Percentiles rank a stretch among this genome's conserved stretches.
Evolutionary conservation across 2,113 vertebrate species (phyloP).

Genomic region (Crotalus tigris): DNA sequence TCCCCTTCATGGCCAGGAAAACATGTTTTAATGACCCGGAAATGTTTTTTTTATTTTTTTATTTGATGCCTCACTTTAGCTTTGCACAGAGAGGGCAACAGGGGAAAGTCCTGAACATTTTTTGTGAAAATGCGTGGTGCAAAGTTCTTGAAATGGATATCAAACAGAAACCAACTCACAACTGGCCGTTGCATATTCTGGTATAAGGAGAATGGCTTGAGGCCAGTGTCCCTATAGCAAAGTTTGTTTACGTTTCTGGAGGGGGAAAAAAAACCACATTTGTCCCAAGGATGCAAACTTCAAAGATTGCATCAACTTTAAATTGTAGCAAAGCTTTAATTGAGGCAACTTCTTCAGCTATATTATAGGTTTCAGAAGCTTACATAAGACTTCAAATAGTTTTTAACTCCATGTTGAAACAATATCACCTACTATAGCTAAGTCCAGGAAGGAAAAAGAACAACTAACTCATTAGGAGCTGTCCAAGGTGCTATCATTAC

Average conservation of each 20-base stretch:
- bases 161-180: no score
- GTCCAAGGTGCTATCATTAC: neutral
- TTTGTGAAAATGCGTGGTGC: neutral
- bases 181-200: neutral
- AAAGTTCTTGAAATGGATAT: neutral
- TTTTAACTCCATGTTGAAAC: neutral
- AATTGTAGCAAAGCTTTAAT: neutral
- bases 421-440: neutral
- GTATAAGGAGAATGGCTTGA: neutral
- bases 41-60: neutral
- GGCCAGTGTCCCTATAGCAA: neutral
- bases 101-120: neutral
- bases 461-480: neutral
- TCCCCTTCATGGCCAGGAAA: neutral
- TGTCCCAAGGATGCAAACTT: neutral
- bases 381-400: neutral
- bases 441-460: neutral
- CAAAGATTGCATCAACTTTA: neutral
- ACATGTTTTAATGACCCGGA: constrained; percentile 14
- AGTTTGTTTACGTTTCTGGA: no score
- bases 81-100: neutral
- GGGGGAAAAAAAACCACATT: neutral
- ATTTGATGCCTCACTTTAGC: neutral
- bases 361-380: neutral
- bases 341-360: neutral